Percentiles rank a stretch among this genome's conserved stretches.
These are phyloP conservation scores for Sipha maydis DNA, from an alignment of 2,888 invertebrate species.

Conservation along the genomic window DNA sequence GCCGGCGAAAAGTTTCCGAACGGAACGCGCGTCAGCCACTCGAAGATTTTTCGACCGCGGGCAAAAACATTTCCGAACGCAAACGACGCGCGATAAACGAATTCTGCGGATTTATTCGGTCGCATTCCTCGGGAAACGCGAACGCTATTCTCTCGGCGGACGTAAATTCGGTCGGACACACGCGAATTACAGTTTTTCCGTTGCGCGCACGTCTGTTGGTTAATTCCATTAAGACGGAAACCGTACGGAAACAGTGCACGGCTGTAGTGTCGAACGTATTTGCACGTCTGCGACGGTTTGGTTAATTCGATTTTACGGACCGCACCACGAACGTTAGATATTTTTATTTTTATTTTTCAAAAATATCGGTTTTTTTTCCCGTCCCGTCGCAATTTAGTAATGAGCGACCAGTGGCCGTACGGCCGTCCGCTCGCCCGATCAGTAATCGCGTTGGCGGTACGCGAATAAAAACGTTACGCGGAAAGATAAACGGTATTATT, in stretches of 20 bases:
- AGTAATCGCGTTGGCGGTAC: too few species aligned
- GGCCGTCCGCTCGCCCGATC: not conserved
- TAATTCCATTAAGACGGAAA: conserved; percentile 3
- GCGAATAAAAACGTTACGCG: not conserved
- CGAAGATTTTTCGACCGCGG: too few species aligned
- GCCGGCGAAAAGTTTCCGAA: too few species aligned
- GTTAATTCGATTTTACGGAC: not conserved
- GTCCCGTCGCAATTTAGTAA: not conserved
- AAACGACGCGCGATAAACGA: not conserved
- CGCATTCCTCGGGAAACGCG: not conserved
- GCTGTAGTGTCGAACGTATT: not conserved
- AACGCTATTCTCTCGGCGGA: not conserved
- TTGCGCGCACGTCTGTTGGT: not conserved
- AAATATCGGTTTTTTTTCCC: not conserved
- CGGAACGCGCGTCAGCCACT: too few species aligned
- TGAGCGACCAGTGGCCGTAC: not conserved
- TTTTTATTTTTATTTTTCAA: not conserved
- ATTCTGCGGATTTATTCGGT: not conserved
- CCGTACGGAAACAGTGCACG: not conserved
- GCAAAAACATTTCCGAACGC: not conserved
- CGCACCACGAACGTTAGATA: not conserved
- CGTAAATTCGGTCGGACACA: conserved; percentile 12
- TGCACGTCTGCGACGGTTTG: not conserved
- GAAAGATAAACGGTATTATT: not conserved
- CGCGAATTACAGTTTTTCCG: not conserved